These are phyloP conservation scores for Aviceda subcristata DNA, from an alignment of 2,113 vertebrate species.

Conservation along the genomic window DNA sequence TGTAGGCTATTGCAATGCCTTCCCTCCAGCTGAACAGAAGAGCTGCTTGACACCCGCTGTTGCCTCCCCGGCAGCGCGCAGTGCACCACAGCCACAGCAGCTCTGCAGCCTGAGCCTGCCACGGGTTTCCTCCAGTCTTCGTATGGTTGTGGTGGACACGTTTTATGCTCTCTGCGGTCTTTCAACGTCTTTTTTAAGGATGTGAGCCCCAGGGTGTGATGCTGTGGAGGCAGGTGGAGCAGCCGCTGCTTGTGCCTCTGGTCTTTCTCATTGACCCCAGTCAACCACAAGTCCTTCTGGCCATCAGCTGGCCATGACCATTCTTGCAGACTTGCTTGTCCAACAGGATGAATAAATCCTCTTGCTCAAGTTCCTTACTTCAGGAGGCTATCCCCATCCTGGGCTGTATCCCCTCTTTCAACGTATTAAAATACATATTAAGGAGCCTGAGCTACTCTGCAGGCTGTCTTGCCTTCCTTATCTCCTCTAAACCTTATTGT, in stretches of 20 bases:
- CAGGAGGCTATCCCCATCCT: not conserved
- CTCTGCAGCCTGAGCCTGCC: not conserved
- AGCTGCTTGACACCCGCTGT: accelerated
- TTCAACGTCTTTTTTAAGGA: not conserved
- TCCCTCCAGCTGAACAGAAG: not conserved
- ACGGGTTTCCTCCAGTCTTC: not conserved
- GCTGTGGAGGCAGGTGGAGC: not conserved
- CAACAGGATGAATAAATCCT: not conserved
- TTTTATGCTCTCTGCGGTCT: not conserved
- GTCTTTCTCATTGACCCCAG: not conserved
- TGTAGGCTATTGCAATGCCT: not conserved
- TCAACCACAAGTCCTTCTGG: not conserved
- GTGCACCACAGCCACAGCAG: not conserved
- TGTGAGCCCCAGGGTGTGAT: accelerated
- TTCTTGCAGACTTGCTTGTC: not conserved
- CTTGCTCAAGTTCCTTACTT: not conserved
- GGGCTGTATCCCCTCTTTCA: not conserved
- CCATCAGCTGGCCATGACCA: not conserved
- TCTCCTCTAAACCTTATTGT: not conserved
- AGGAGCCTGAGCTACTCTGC: not conserved
- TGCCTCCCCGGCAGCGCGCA: not conserved
- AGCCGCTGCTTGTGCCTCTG: accelerated
- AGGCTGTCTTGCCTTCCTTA: not conserved
- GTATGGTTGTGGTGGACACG: not conserved
- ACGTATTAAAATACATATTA: accelerated